Percentiles rank a stretch among this genome's conserved stretches.
phyloP scores from a whole-genome alignment of 2,888 invertebrate genomes.

The Ganaspis brasiliensis region DNA sequence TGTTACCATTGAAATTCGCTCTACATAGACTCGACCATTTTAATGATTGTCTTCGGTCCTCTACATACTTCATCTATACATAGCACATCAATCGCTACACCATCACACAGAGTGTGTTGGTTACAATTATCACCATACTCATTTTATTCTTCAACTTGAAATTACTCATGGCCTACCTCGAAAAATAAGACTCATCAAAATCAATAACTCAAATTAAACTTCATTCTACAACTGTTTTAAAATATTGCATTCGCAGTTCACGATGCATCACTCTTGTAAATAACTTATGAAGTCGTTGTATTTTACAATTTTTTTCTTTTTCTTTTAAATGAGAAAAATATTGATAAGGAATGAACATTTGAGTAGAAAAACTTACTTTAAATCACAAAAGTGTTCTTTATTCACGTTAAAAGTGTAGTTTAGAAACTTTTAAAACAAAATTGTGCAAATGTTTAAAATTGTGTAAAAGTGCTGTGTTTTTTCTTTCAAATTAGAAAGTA shows the following conservation, averaged over 20 bases:
- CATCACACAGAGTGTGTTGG: background rate
- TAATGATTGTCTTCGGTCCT: conserved; percentile 45
- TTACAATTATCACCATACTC: conserved; percentile 34
- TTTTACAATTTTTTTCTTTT: conserved; percentile 45
- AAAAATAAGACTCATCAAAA: conserved; percentile 69
- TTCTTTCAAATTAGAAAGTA: background rate
- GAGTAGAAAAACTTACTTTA: background rate
- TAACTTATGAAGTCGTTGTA: conserved; percentile 58
- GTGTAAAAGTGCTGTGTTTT: background rate
- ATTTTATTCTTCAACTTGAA: conserved; percentile 56
- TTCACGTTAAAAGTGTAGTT: conserved; percentile 47
- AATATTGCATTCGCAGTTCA: conserved; percentile 59
- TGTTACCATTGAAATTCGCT: conserved; percentile 42
- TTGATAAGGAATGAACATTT: background rate
- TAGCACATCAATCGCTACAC: background rate
- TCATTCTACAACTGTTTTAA: conserved; percentile 67
- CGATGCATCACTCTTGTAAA: conserved; percentile 58
- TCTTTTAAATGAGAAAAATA: background rate
- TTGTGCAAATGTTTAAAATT: conserved; percentile 7
- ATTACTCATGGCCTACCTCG: conserved; percentile 75
- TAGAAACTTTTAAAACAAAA: conserved; percentile 56
- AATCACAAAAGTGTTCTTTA: conserved; percentile 1
- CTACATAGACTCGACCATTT: conserved; percentile 44
- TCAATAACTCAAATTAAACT: conserved; percentile 66
- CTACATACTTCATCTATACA: background rate